A percentile compares a stretch with the other conserved stretches of the same genome.
phyloP scores from a whole-genome alignment of 2,888 invertebrate species.

The Sericinus montela region DNA sequence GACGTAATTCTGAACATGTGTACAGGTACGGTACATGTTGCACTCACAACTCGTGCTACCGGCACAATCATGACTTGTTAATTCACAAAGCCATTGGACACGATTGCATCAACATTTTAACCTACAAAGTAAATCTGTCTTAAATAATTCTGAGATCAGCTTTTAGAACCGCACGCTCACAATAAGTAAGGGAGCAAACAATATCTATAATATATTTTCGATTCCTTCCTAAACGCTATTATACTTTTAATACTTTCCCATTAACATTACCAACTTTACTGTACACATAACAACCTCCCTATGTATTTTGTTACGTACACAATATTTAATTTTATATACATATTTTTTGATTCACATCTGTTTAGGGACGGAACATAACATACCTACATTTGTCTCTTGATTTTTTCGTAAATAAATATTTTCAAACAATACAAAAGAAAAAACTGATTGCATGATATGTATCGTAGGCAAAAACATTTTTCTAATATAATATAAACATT shows the following conservation, averaged over 20 bases:
- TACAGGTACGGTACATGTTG: no score
- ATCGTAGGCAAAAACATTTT: no score
- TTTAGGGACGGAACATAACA: slow-evolving; percentile 16
- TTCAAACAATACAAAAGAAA: no score
- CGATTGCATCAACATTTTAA: no score
- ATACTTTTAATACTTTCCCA: slow-evolving; percentile 18
- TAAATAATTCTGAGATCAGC: neutral
- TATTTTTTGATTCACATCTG: slow-evolving; percentile 2
- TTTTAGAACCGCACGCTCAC: slow-evolving; percentile 11
- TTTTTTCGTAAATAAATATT: neutral
- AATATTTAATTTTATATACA: neutral
- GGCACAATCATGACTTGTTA: no score
- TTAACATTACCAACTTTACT: neutral
- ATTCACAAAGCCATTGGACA: no score
- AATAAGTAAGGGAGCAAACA: slow-evolving; percentile 3
- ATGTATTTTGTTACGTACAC: neutral
- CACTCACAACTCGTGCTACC: no score
- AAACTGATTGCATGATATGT: no score
- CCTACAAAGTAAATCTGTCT: neutral
- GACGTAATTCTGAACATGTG: no score
- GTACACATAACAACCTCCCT: slow-evolving; percentile 17
- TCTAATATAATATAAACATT: no score
- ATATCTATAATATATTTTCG: slow-evolving; percentile 10
- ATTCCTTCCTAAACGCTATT: slow-evolving; percentile 7
- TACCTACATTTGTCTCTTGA: neutral